Conservation (phyloP, 2,797 vertebrate genomes). For the Alcedo quadribrachys region DNA sequence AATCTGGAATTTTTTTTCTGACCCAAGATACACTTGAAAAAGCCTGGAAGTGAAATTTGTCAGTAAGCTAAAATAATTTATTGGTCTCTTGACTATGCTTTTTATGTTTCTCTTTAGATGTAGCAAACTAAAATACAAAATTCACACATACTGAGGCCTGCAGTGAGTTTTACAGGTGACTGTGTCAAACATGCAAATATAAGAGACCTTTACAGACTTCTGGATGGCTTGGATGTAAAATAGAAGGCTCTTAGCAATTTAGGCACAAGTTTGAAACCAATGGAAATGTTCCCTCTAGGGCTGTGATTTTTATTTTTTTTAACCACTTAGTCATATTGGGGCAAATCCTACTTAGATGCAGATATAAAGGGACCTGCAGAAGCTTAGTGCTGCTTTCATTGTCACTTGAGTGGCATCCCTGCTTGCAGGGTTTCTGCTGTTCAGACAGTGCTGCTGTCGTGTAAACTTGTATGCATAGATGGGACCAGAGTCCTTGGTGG, state of each 20-base stretch:
- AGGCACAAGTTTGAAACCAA: not conserved
- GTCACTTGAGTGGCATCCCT: not conserved
- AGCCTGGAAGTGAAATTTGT: not conserved
- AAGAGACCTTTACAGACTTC: not conserved
- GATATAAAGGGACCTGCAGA: not conserved
- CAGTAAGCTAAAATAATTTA: not conserved
- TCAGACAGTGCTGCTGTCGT: not conserved
- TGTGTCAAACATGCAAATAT: not conserved
- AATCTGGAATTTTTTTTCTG: not conserved
- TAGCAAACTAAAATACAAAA: not conserved
- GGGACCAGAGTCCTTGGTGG: constrained; percentile 20
- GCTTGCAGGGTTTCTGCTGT: not conserved
- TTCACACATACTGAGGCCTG: not conserved
- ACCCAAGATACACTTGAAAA: not conserved
- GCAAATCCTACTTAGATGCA: not conserved
- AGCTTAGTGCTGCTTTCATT: not conserved
- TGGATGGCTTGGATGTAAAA: not conserved
- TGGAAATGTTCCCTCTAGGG: not conserved
- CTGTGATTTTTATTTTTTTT: not conserved
- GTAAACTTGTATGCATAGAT: not conserved
- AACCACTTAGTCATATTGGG: not conserved
- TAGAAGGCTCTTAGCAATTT: not conserved
- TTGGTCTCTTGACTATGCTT: not conserved
- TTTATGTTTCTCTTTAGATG: not conserved
- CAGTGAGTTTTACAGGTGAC: not conserved